phyloP scores from a whole-genome alignment of 1,140 invertebrate genomes.

The Trinorchestia longiramus region DNA sequence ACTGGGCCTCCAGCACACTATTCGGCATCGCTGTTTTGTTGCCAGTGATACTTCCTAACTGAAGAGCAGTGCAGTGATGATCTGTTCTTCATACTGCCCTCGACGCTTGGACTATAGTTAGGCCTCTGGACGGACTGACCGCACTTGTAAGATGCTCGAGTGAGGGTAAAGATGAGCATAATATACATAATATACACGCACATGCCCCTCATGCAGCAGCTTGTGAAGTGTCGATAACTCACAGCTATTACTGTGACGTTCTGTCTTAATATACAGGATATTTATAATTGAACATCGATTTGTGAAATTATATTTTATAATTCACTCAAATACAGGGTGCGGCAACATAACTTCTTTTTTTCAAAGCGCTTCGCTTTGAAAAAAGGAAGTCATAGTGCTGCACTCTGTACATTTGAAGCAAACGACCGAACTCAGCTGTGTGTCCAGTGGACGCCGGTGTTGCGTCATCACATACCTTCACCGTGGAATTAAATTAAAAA shows the following conservation, averaged over 20 bases:
- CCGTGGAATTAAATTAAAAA: background rate
- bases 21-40: conserved; percentile 24
- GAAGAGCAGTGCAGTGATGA: background rate
- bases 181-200: too few relatives aligned
- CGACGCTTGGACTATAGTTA: background rate
- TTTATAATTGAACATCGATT: background rate
- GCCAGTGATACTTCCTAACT: conserved; percentile 16
- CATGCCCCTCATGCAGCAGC: too few relatives aligned
- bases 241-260: too few relatives aligned
- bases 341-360: too few relatives aligned
- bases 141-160: background rate
- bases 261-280: background rate
- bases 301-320: background rate
- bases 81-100: too few relatives aligned
- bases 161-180: background rate
- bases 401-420: too few relatives aligned
- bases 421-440: background rate
- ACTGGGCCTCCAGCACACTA: background rate
- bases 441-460: background rate
- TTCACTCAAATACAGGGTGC: background rate
- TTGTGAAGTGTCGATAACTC: too few relatives aligned
- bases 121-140: background rate
- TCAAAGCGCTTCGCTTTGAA: too few relatives aligned
- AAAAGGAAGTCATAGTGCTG: too few relatives aligned
- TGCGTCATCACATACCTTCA: background rate